Base-by-base conservation (phyloP, 2,888 invertebrate genomes). In the Dione vanillae region DNA sequence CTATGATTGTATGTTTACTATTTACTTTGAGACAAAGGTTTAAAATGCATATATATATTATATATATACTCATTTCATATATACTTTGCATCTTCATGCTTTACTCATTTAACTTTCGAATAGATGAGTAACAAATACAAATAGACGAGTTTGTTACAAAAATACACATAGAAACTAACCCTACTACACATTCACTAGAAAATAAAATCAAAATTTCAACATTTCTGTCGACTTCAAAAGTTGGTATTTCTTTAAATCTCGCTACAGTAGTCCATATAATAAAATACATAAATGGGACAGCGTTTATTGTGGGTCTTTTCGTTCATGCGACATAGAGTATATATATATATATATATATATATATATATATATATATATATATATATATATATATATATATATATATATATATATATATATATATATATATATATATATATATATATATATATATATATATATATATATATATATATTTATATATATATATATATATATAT, bases 1-100 rank as follows among this genome's bases (percentile, higher is more conserved):
- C 73, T 65, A 61, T 35, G 73, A 69, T 74, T 70, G 65, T 68
- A 61, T 65, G 65, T 71, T 69, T 69, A 71, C 62, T 66, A 19
- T 71, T 59, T 65, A 69, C 58, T 73, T 74, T 65, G 58, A 16
- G 40, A 45, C 41, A n/a, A 14, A 6, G n/a, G 43, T 56, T 45
- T 27, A 43, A 59, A 11, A 9, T 10, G 11, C 5, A 11, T 49
- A 45, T 14, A 45, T 45, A 47, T n/a, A 8, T 47, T n/a, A 40
- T 40, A 40, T 40, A 40, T 40, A 40, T 40, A 40, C n/a, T n/a
- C n/a, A n/a, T n/a, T n/a, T n/a, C n/a, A n/a, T n/a, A n/a, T n/a
- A n/a, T n/a, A n/a, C n/a, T n/a, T n/a, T n/a, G n/a, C n/a, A n/a
- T n/a, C n/a, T n/a, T n/a, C n/a, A n/a, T n/a, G n/a, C n/a, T n/a